Conservation (phyloP, 2,888 invertebrate species). For the Epirrhoe tristata region DNA sequence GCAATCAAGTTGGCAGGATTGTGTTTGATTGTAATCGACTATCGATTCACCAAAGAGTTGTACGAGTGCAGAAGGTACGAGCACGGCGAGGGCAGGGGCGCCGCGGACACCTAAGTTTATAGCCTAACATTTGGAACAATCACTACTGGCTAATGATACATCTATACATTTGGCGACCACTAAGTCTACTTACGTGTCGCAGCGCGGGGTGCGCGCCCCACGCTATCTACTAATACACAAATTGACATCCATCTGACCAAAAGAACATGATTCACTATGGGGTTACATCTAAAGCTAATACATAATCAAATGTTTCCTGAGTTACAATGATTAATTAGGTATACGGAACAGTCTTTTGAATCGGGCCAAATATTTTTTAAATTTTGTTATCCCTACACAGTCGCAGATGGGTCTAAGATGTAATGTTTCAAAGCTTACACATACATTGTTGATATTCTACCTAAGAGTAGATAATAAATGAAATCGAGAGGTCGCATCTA, state of each 20-base stretch:
- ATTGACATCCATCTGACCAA: conserved; percentile 72
- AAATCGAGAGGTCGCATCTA: conserved; percentile 37
- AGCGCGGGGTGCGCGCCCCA: conserved; percentile 34
- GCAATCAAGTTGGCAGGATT: conserved; percentile 29
- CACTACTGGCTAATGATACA: conserved; percentile 83
- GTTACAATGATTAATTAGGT: conserved; percentile 81
- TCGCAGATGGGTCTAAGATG: conserved; percentile 77
- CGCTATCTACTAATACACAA: conserved; percentile 52
- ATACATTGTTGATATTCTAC: conserved; percentile 59
- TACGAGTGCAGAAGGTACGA: conserved; percentile 18
- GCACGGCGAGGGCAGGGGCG: conserved; percentile 55
- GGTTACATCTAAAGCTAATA: conserved; percentile 72
- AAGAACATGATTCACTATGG: conserved; percentile 64
- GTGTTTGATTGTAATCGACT: conserved; percentile 20
- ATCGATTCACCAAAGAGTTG: conserved; percentile 24
- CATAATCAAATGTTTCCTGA: conserved; percentile 67
- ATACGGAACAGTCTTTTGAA: conserved; percentile 89
- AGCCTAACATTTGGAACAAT: conserved; percentile 84
- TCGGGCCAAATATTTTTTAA: conserved; percentile 86
- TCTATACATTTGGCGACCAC: conserved; percentile 84
- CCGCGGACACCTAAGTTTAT: conserved; percentile 71
- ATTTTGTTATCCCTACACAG: conserved; percentile 79
- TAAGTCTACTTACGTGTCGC: conserved; percentile 76
- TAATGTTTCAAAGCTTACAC: conserved; percentile 71
- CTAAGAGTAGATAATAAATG: conserved; percentile 55